phyloP scores from a whole-genome alignment of 2,888 invertebrate species.

The Eilema griseolum region DNA sequence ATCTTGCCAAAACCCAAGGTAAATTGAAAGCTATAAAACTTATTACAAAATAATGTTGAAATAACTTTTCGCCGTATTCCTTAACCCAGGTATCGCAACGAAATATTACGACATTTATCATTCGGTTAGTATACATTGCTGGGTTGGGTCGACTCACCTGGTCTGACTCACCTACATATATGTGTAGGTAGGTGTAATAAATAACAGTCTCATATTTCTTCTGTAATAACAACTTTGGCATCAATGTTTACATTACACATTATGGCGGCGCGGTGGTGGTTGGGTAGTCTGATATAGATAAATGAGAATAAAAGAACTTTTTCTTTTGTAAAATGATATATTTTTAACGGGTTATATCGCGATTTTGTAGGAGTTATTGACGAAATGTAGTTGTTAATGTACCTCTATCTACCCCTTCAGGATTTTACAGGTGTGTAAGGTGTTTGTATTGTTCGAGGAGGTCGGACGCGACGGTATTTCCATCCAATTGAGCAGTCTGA shows the following conservation, averaged over 20 bases:
- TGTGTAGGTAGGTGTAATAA: constrained; percentile 31
- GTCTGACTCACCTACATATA: constrained; percentile 24
- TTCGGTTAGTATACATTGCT: constrained; percentile 41
- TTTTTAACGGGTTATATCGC: neutral
- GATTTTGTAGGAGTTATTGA: neutral
- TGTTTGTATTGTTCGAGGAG: too few relatives aligned
- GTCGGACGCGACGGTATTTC: too few relatives aligned
- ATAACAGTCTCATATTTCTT: constrained; percentile 45
- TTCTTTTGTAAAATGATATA: constrained; percentile 1
- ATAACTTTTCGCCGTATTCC: constrained; percentile 36
- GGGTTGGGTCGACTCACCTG: constrained; percentile 32
- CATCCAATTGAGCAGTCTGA: too few relatives aligned
- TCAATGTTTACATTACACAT: constrained; percentile 46
- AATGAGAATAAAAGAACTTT: constrained; percentile 25
- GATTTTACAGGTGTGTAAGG: too few relatives aligned
- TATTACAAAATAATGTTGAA: constrained; percentile 28
- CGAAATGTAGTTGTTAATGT: too few relatives aligned
- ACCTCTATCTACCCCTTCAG: too few relatives aligned
- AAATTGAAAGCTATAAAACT: constrained; percentile 23
- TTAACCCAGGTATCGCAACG: constrained; percentile 38
- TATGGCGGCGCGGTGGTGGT: constrained; percentile 23
- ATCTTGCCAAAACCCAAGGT: neutral
- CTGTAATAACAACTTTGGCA: constrained; percentile 42
- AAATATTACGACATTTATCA: constrained; percentile 49
- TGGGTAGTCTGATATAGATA: constrained; percentile 31